Evolutionary conservation across 2,797 vertebrate species (phyloP).

Genomic region (Vultur gryphus): DNA sequence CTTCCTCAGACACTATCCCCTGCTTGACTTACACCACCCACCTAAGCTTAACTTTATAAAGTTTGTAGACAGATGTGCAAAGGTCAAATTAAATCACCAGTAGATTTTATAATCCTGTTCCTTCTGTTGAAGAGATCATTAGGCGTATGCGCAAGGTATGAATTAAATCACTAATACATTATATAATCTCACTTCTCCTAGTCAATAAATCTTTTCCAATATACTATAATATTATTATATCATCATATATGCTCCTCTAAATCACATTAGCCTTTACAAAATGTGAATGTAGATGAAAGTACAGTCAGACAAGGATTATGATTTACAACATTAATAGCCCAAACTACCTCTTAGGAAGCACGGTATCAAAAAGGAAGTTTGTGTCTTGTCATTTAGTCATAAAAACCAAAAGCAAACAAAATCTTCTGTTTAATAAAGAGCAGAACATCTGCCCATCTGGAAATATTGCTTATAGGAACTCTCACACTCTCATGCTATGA

Average conservation of each 20-base stretch:
- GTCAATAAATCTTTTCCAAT: background rate
- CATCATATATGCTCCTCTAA: background rate
- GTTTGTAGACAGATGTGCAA: background rate
- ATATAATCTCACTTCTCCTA: background rate
- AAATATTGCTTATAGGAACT: constrained; percentile 29
- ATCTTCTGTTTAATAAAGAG: constrained; percentile 22
- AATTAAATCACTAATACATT: background rate
- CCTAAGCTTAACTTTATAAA: background rate
- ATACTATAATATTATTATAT: background rate
- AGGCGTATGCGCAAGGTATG: background rate
- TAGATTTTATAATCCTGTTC: background rate
- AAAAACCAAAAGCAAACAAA: constrained; percentile 14
- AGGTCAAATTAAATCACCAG: background rate
- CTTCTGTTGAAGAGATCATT: background rate
- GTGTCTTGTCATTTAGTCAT: background rate
- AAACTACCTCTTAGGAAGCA: background rate
- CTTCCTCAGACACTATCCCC: background rate
- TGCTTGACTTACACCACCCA: background rate
- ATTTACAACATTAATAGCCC: background rate
- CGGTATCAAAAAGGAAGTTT: background rate
- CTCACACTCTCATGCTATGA: background rate
- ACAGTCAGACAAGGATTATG: background rate
- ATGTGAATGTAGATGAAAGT: background rate
- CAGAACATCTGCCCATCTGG: constrained; percentile 15
- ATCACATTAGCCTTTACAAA: background rate